phyloP scores from a whole-genome alignment of 2,888 invertebrate species.

The Glyphotaelius pellucidus region DNA sequence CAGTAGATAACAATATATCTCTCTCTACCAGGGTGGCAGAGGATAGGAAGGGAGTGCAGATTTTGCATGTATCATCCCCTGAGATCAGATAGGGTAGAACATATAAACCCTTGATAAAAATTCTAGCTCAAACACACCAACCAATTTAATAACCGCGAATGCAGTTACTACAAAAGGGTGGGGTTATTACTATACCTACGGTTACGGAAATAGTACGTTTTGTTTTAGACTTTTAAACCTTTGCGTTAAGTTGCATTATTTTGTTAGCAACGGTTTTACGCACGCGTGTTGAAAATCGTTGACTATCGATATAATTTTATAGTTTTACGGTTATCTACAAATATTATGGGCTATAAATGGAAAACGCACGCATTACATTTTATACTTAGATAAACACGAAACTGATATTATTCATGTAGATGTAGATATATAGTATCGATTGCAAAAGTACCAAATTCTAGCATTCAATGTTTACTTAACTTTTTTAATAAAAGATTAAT shows the following conservation, averaged over 20 bases:
- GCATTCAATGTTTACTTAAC: no score
- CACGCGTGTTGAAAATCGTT: neutral
- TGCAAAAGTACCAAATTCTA: no score
- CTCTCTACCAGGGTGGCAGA: neutral
- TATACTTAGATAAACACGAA: no score
- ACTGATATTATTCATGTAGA: no score
- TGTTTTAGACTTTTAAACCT: neutral
- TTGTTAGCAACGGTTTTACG: neutral
- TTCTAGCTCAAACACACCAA: neutral
- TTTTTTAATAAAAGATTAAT: no score
- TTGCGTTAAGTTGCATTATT: neutral
- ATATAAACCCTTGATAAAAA: neutral
- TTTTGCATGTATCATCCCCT: conserved; percentile 17
- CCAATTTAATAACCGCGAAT: neutral
- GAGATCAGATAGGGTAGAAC: neutral
- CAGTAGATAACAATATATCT: neutral
- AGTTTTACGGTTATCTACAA: neutral
- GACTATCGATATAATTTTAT: neutral
- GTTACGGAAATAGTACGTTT: neutral
- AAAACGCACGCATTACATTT: neutral
- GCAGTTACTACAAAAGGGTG: neutral
- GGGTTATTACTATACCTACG: neutral
- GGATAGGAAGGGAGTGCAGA: neutral
- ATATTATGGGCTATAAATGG: neutral
- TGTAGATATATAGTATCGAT: no score